Conservation (phyloP, 2,113 vertebrate species). For the Microtus montanus region DNA sequence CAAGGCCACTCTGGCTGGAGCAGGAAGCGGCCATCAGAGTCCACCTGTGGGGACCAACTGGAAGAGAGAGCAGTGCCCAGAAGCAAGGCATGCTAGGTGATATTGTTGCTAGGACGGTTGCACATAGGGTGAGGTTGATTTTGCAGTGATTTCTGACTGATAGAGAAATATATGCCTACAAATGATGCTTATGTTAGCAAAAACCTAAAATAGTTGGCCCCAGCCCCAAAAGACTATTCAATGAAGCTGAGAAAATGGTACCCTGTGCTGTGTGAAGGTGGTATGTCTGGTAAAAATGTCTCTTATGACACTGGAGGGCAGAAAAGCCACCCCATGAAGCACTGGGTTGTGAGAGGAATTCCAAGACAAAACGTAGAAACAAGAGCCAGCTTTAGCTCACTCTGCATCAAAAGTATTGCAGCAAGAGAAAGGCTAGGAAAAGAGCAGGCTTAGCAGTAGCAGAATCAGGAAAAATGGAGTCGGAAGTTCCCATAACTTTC, state of each 20-base stretch:
- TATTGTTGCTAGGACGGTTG: neutral
- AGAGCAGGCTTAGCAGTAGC: neutral
- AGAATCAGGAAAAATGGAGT: conserved; percentile 44
- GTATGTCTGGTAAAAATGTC: neutral
- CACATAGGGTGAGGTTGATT: neutral
- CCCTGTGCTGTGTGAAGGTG: neutral
- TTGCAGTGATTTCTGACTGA: conserved; percentile 16
- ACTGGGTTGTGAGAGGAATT: neutral
- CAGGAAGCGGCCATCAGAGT: neutral
- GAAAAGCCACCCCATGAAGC: conserved; percentile 14
- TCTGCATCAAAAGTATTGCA: neutral
- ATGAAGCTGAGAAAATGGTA: neutral
- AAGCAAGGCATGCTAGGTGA: neutral
- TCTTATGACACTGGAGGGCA: neutral
- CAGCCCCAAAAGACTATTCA: conserved; percentile 4
- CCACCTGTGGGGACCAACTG: neutral
- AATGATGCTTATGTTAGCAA: conserved; percentile 29
- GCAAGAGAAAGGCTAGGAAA: neutral
- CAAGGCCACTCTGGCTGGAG: neutral
- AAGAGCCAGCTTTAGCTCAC: neutral
- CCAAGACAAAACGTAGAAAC: neutral
- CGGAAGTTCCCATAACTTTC: neutral
- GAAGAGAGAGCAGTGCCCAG: neutral
- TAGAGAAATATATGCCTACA: conserved; percentile 2
- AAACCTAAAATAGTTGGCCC: neutral